A percentile compares a stretch with the other conserved stretches of the same genome.
phyloP scores from a whole-genome alignment of 2,888 invertebrate species.

The Coleophora flavipennella region DNA sequence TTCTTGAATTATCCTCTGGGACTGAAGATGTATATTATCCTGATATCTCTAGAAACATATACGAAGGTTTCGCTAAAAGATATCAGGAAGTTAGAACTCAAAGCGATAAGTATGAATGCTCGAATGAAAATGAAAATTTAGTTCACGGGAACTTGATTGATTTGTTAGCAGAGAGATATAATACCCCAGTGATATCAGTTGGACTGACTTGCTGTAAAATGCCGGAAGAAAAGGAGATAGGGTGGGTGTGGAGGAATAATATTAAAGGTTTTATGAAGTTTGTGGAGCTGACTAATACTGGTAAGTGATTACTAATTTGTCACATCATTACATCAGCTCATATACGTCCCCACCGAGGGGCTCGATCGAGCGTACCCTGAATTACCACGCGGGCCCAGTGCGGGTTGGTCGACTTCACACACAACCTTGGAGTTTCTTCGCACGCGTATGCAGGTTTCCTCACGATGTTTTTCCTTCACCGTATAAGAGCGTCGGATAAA shows the following conservation, averaged over 20 bases:
- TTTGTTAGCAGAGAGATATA: conserved; percentile 74
- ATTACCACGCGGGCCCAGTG: too few species aligned
- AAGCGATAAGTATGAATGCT: conserved; percentile 42
- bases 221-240: conserved; percentile 78
- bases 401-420: too few species aligned
- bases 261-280: conserved; percentile 76
- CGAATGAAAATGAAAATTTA: conserved; percentile 21
- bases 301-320: conserved; percentile 46
- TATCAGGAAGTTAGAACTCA: conserved; percentile 54
- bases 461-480: too few species aligned
- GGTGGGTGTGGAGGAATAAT: conserved; percentile 80
- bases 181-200: conserved; percentile 78
- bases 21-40: conserved; percentile 74
- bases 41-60: conserved; percentile 47
- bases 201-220: conserved; percentile 89
- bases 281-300: conserved; percentile 75
- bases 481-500: too few species aligned
- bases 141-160: conserved; percentile 69
- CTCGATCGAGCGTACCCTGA: too few species aligned
- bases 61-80: conserved; percentile 60
- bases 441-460: too few species aligned
- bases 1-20: conserved; percentile 83
- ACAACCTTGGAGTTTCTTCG: too few species aligned
- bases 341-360: too few species aligned
- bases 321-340: too few species aligned